A percentile compares a stretch with the other conserved stretches of the same genome.
Evolutionary conservation across 2,113 vertebrate genomes (phyloP).

Genomic region (Cacatua alba): DNA sequence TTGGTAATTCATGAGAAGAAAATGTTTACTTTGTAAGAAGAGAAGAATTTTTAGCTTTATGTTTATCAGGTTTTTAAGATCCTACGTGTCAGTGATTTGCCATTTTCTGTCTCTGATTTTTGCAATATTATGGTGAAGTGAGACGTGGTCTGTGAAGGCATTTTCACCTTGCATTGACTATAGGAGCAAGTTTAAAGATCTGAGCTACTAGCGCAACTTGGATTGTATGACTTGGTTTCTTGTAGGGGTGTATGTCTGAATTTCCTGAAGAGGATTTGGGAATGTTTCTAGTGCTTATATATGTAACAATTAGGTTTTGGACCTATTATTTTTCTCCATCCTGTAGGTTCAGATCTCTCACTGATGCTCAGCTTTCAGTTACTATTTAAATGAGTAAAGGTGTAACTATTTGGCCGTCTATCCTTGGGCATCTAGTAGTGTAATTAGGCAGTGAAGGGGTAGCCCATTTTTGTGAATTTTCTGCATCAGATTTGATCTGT

Average conservation of each 20-base stretch:
- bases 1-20: neutral
- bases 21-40: neutral
- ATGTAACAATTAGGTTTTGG: neutral
- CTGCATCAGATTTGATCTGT: neutral
- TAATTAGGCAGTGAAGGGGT: neutral
- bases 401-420: neutral
- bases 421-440: neutral
- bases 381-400: neutral
- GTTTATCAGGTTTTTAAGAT: neutral
- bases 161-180: neutral
- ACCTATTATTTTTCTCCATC: neutral
- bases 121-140: neutral
- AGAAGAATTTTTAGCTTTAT: neutral
- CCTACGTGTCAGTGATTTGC: neutral
- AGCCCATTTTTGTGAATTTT: neutral
- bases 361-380: neutral
- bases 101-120: neutral
- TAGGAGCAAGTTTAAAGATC: neutral
- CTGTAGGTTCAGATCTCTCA: neutral
- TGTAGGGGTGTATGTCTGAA: neutral
- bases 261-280: neutral
- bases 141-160: neutral
- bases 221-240: neutral
- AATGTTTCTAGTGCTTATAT: neutral
- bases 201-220: neutral